A percentile compares a stretch with the other conserved stretches of the same genome.
phyloP scores from a whole-genome alignment of 2,113 vertebrate species.

The Butastur rufipennis region DNA sequence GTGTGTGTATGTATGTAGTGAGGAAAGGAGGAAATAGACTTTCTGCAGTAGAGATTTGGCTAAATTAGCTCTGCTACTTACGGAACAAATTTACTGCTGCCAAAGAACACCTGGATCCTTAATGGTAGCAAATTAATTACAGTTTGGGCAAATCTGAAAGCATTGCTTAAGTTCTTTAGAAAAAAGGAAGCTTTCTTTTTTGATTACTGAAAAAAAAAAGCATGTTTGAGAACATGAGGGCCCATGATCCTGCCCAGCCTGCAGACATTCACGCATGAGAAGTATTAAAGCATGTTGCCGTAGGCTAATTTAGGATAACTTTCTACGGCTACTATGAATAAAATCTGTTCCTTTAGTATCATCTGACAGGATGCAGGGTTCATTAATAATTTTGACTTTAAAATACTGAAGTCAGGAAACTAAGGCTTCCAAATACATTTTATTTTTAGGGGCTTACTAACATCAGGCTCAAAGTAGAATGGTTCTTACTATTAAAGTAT shows the following conservation, averaged over 20 bases:
- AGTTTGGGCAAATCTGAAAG: not conserved
- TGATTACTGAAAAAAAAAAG: not conserved
- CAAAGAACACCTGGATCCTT: not conserved
- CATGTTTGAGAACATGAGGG: not conserved
- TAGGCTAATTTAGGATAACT: not conserved
- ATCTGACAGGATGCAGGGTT: not conserved
- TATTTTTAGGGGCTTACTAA: not conserved
- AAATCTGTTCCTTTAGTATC: not conserved
- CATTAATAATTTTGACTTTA: not conserved
- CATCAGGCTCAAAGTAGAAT: not conserved
- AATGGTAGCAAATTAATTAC: not conserved
- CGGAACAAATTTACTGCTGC: not conserved
- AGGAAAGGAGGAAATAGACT: not conserved
- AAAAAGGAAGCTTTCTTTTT: not conserved
- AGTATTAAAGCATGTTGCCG: not conserved
- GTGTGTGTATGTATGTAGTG: fast-evolving
- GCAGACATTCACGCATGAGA: not conserved
- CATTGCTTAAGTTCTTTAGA: not conserved
- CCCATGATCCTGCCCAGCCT: not conserved
- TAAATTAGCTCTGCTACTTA: not conserved
- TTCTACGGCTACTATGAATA: not conserved
- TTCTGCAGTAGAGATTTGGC: not conserved
- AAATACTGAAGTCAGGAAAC: not conserved
- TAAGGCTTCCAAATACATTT: not conserved
- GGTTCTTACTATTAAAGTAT: not conserved